These are phyloP conservation scores for Sminthurinus signatus DNA, from an alignment of 1,140 invertebrate genomes.

Conservation along the genomic window DNA sequence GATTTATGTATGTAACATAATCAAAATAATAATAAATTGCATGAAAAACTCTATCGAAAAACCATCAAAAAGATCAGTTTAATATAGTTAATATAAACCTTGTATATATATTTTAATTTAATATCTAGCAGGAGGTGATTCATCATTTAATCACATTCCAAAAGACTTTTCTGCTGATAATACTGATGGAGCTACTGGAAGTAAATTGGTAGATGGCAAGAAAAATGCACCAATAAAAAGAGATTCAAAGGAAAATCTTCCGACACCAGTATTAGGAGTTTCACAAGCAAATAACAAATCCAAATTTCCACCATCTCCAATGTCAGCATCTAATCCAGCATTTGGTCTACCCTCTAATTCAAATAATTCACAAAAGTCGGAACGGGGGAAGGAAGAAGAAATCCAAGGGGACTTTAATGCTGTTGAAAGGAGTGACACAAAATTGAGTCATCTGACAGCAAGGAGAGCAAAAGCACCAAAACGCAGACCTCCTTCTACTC, in stretches of 20 bases:
- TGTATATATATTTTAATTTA: too few relatives aligned
- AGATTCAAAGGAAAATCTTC: background rate
- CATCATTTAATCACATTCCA: too few relatives aligned
- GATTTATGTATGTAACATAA: too few relatives aligned
- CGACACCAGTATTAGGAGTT: background rate
- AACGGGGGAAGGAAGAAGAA: slow-evolving; percentile 1
- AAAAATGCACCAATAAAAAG: too few relatives aligned
- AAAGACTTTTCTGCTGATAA: background rate
- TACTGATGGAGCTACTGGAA: background rate
- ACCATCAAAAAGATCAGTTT: too few relatives aligned
- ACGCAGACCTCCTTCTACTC: slow-evolving; percentile 36
- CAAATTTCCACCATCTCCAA: background rate
- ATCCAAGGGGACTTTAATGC: slow-evolving; percentile 24
- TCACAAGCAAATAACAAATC: slow-evolving; percentile 1
- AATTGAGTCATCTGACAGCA: slow-evolving; percentile 37
- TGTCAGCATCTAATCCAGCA: background rate
- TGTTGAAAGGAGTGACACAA: slow-evolving; percentile 32
- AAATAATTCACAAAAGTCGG: background rate
- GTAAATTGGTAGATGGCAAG: too few relatives aligned
- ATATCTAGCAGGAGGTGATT: too few relatives aligned
- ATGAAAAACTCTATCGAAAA: too few relatives aligned
- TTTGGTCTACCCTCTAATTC: background rate
- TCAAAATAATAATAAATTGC: too few relatives aligned
- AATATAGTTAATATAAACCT: too few relatives aligned
- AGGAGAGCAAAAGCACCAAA: slow-evolving; percentile 39